These are phyloP conservation scores for Zaprionus africanus DNA, from an alignment of 1,140 invertebrate species.

Conservation along the genomic window DNA sequence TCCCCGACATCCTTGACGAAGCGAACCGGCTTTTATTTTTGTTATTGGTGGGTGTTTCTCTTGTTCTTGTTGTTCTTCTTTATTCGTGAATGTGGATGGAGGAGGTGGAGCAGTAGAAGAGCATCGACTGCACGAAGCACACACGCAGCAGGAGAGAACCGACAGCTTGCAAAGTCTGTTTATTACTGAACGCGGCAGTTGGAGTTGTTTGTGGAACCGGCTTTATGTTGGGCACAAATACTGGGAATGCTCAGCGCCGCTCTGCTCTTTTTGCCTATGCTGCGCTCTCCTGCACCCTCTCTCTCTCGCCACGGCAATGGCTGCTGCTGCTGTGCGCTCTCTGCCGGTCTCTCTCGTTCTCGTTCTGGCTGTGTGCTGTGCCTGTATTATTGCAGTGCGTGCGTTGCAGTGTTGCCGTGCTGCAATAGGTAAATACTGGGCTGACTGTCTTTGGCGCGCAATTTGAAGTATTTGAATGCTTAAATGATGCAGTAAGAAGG, in stretches of 20 bases:
- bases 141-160: constrained; percentile 55
- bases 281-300: neutral
- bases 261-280: neutral
- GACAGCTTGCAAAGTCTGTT: constrained; percentile 69
- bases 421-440: constrained; percentile 16
- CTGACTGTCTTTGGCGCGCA: constrained; percentile 23
- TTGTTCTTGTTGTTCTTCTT: constrained; percentile 20
- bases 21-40: constrained; percentile 47
- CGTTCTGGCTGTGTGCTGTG: neutral
- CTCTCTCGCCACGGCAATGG: neutral
- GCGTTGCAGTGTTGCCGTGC: constrained; percentile 56
- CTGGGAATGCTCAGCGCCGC: constrained; percentile 33
- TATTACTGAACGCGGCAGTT: constrained; percentile 70
- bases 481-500: neutral
- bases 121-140: constrained; percentile 7
- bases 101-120: neutral
- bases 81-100: neutral
- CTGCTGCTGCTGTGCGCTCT: neutral
- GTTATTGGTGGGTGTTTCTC: constrained; percentile 63
- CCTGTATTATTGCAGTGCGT: constrained; percentile 41
- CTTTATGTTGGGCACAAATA: constrained; percentile 47
- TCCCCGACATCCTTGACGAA: constrained; percentile 60
- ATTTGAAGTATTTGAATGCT: constrained; percentile 17
- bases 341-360: neutral
- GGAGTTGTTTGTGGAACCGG: constrained; percentile 70